Conservation (phyloP, 2,888 invertebrate species). For the Orthosia cruda region DNA sequence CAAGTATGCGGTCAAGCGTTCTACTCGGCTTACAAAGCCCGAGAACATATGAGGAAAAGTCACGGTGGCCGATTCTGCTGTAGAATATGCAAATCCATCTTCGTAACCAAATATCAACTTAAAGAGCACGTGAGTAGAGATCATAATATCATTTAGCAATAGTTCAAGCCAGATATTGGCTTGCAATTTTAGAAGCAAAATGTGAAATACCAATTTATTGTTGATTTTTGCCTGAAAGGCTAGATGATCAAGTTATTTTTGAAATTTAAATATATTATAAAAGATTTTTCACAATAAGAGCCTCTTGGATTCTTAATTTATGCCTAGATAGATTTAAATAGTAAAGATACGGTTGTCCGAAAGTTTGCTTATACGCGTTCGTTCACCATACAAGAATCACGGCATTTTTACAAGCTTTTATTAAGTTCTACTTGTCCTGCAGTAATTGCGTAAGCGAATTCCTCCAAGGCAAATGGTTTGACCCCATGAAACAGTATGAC, state of each 20-base stretch:
- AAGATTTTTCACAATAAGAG: neutral
- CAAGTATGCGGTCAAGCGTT: conserved; percentile 81
- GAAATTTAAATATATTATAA: conserved; percentile 13
- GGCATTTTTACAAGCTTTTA: too few species aligned
- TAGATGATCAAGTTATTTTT: conserved; percentile 29
- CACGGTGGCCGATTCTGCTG: conserved; percentile 86
- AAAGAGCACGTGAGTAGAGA: conserved; percentile 79
- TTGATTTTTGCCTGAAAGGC: neutral
- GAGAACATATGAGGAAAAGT: conserved; percentile 78
- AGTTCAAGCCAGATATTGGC: conserved; percentile 44
- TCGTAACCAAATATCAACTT: conserved; percentile 78
- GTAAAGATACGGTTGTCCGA: too few species aligned
- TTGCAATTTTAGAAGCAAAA: conserved; percentile 5
- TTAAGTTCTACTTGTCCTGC: too few species aligned
- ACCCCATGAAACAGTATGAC: too few species aligned
- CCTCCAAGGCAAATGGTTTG: too few species aligned
- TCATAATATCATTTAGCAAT: conserved; percentile 80
- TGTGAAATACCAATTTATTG: conserved; percentile 1
- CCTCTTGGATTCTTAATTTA: neutral
- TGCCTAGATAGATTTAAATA: neutral
- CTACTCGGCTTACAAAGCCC: conserved; percentile 78
- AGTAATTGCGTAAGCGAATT: too few species aligned
- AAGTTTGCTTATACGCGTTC: too few species aligned
- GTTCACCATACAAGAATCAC: too few species aligned
- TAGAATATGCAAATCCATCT: conserved; percentile 81